These are phyloP conservation scores for Drosophila mojavensis DNA, from an alignment of 1,140 invertebrate species.

Conservation along the genomic window DNA sequence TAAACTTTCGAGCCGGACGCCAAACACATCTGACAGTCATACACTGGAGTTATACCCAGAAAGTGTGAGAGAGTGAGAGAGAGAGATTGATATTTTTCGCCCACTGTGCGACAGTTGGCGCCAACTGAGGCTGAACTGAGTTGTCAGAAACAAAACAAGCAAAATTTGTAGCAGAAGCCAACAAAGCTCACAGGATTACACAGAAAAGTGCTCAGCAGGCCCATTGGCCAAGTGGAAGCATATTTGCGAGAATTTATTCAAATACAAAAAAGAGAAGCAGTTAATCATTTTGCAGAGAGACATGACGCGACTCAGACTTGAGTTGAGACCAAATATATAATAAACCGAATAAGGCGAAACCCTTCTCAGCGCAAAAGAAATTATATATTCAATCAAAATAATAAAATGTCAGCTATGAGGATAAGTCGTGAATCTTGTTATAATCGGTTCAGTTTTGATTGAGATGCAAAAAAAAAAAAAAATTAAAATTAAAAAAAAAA, in stretches of 20 bases:
- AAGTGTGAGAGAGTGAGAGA: slow-evolving; percentile 18
- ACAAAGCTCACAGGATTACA: slow-evolving; percentile 70
- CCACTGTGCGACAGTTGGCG: slow-evolving; percentile 42
- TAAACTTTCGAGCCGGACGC: slow-evolving; percentile 62
- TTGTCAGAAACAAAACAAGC: slow-evolving; percentile 35
- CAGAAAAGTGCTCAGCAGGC: slow-evolving; percentile 62
- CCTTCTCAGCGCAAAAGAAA: not conserved
- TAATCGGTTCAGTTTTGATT: too few relatives aligned
- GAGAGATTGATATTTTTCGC: slow-evolving; percentile 4
- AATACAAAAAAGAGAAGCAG: slow-evolving; percentile 24
- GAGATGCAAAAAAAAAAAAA: too few relatives aligned
- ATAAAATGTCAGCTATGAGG: too few relatives aligned
- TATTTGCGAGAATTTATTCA: slow-evolving; percentile 35
- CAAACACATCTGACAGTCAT: slow-evolving; percentile 66
- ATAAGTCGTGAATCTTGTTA: too few relatives aligned
- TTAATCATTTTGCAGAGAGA: slow-evolving; percentile 52
- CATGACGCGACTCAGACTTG: not conserved
- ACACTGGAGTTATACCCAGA: slow-evolving; percentile 30
- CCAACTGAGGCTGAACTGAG: slow-evolving; percentile 17
- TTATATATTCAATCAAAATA: too few relatives aligned
- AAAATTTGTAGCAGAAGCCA: slow-evolving; percentile 49
- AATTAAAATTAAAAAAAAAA: too few relatives aligned
- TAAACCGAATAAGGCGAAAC: too few relatives aligned
- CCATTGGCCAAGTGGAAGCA: slow-evolving; percentile 51
- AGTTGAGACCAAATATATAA: not conserved